phyloP scores from a whole-genome alignment of 1,140 invertebrate species.

The Pseudomyrmex gracilis region DNA sequence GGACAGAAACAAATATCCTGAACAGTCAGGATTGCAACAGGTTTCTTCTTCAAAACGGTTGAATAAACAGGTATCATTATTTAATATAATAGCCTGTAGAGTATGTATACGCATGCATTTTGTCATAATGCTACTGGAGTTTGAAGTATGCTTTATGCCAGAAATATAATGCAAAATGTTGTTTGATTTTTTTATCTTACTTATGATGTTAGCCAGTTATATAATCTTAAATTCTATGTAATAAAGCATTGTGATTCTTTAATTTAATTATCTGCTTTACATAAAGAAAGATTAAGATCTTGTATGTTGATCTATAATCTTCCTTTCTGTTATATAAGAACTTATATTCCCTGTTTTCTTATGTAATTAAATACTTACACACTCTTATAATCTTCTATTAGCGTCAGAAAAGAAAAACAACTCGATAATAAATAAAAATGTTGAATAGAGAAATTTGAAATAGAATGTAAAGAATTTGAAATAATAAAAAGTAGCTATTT shows the following conservation, averaged over 20 bases:
- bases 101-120: constrained; percentile 6
- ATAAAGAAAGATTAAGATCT: constrained; percentile 3
- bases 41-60: constrained; percentile 64
- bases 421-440: too few relatives aligned
- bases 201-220: background rate
- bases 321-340: constrained; percentile 58
- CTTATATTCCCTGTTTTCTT: constrained; percentile 17
- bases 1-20: constrained; percentile 22
- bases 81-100: constrained; percentile 2
- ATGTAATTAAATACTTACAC: constrained; percentile 11
- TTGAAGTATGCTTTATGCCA: background rate
- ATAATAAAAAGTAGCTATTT: too few relatives aligned
- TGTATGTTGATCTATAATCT: constrained; percentile 19
- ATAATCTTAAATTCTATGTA: background rate
- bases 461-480: too few relatives aligned
- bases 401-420: background rate
- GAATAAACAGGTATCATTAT: constrained; percentile 59
- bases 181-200: too few relatives aligned
- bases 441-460: too few relatives aligned
- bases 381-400: background rate
- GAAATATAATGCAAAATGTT: too few relatives aligned
- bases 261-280: constrained; percentile 39
- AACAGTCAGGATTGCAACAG: constrained; percentile 36
- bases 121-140: background rate
- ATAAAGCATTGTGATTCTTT: background rate